These are phyloP conservation scores for Nomada flava DNA, from an alignment of 2,888 invertebrate genomes.

Conservation along the genomic window DNA sequence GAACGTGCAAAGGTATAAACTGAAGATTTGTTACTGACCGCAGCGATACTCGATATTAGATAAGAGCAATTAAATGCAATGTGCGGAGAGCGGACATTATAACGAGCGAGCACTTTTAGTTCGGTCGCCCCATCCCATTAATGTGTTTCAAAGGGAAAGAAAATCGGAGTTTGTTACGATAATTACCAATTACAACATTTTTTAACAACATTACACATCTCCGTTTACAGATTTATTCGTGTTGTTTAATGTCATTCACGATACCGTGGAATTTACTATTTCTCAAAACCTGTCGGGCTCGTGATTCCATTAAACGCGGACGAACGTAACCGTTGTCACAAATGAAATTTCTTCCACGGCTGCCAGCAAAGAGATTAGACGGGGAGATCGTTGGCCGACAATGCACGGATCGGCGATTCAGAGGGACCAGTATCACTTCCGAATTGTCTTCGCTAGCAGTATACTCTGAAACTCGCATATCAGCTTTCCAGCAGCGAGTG, in stretches of 20 bases:
- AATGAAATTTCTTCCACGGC: conserved; percentile 49
- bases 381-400: conserved; percentile 51
- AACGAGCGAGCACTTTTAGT: conserved; percentile 49
- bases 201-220: too few relatives aligned
- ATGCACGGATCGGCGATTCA: conserved; percentile 43
- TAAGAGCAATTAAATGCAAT: conserved; percentile 65
- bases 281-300: conserved; percentile 17
- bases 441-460: conserved; percentile 51
- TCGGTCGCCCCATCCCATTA: background rate
- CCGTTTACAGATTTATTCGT: too few relatives aligned
- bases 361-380: conserved; percentile 37
- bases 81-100: conserved; percentile 44
- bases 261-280: conserved; percentile 13
- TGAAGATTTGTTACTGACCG: conserved; percentile 53
- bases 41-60: conserved; percentile 55
- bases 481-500: conserved; percentile 59
- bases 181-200: background rate
- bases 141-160: background rate
- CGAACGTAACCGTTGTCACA: conserved; percentile 28
- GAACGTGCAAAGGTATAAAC: conserved; percentile 61
- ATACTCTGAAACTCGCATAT: conserved; percentile 39
- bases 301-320: conserved; percentile 20
- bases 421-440: conserved; percentile 64
- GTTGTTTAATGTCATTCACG: too few relatives aligned
- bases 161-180: background rate